Evolutionary conservation across 2,797 vertebrate genomes (phyloP).

Genomic region (Cyprinella venusta): DNA sequence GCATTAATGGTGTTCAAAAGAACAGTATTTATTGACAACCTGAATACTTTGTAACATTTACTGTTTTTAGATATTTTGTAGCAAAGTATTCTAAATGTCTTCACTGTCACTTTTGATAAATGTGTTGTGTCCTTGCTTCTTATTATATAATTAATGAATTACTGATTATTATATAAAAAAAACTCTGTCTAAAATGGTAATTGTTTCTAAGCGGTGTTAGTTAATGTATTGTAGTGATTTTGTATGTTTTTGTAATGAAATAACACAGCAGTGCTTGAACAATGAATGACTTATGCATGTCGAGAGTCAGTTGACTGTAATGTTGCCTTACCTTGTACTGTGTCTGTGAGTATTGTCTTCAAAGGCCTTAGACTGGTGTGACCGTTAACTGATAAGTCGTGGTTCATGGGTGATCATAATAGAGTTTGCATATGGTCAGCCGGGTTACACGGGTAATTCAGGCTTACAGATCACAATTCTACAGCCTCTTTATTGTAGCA

Average conservation of each 20-base stretch:
- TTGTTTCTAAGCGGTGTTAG: not conserved
- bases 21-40: not conserved
- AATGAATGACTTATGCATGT: conserved; percentile 31
- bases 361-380: not conserved
- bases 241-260: conserved; percentile 1
- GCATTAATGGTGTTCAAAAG: not conserved
- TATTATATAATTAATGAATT: not conserved
- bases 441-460: not conserved
- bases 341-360: not conserved
- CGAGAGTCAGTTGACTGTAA: not conserved
- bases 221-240: not conserved
- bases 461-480: not conserved
- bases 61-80: too few species aligned
- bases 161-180: too few species aligned
- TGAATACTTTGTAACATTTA: not conserved
- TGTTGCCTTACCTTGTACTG: not conserved
- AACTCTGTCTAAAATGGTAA: not conserved
- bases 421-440: not conserved
- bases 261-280: not conserved
- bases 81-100: too few species aligned
- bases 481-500: not conserved
- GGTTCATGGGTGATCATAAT: not conserved
- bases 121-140: not conserved
- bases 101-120: not conserved
- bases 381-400: not conserved